phyloP scores from a whole-genome alignment of 1,140 invertebrate species.

The Manduca sexta region DNA sequence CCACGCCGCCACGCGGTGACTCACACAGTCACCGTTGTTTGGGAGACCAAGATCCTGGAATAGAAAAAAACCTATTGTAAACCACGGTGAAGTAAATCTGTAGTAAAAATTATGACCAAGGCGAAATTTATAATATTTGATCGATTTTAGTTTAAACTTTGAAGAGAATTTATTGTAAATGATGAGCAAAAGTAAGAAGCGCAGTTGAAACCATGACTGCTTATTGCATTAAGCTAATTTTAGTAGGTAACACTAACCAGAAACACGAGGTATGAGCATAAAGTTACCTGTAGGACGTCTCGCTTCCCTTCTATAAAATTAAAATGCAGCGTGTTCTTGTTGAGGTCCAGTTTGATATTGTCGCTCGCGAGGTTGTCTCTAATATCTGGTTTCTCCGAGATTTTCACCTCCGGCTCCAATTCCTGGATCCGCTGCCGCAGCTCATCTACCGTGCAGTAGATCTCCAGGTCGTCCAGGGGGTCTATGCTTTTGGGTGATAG shows the following conservation, averaged over 20 bases:
- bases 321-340: slow-evolving; percentile 67
- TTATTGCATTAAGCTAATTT: no score
- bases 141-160: no score
- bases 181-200: no score
- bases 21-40: slow-evolving; percentile 50
- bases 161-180: no score
- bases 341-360: slow-evolving; percentile 46
- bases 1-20: slow-evolving; percentile 76
- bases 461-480: slow-evolving; percentile 71
- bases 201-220: no score
- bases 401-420: slow-evolving; percentile 55
- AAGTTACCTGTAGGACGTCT: slow-evolving; percentile 71
- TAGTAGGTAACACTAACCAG: not conserved
- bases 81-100: no score
- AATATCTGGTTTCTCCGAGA: slow-evolving; percentile 29
- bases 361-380: slow-evolving; percentile 27
- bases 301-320: slow-evolving; percentile 71
- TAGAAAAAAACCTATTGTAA: not conserved
- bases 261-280: not conserved
- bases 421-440: slow-evolving; percentile 71
- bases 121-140: no score
- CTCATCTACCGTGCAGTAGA: slow-evolving; percentile 79
- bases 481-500: slow-evolving; percentile 63
- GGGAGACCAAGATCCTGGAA: slow-evolving; percentile 33
- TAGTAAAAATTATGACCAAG: no score